phyloP scores from a whole-genome alignment of 2,113 vertebrate genomes.

The Prunella fulvescens region DNA sequence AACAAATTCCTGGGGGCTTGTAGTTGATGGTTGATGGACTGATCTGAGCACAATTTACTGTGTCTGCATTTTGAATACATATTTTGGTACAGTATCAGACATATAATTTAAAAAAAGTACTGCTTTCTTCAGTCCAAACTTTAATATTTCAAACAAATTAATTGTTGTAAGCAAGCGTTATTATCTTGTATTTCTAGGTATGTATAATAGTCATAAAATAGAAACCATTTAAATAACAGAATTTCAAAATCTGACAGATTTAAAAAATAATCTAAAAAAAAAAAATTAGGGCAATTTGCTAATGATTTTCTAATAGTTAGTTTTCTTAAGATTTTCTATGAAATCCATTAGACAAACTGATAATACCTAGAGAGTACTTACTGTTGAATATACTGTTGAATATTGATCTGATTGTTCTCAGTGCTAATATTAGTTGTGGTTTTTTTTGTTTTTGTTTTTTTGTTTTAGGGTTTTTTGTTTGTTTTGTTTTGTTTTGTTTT shows the following conservation, averaged over 20 bases:
- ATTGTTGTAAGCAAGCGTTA: fast-evolving
- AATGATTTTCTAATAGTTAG: background rate
- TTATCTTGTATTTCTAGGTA: background rate
- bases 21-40: background rate
- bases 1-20: background rate
- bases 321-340: background rate
- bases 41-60: background rate
- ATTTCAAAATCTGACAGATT: background rate
- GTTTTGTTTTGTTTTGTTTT: fast-evolving
- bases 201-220: background rate
- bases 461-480: fast-evolving
- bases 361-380: background rate
- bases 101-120: background rate
- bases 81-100: background rate
- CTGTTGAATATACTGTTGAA: background rate
- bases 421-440: background rate
- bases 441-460: background rate
- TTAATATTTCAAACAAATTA: background rate
- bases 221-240: background rate
- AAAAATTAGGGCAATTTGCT: background rate
- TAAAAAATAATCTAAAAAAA: background rate
- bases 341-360: background rate
- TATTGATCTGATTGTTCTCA: background rate
- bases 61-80: background rate
- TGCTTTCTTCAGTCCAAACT: background rate